A percentile compares a stretch with the other conserved stretches of the same genome.
These are phyloP conservation scores for Passerina amoena DNA, from an alignment of 2,113 vertebrate genomes.

Conservation along the genomic window DNA sequence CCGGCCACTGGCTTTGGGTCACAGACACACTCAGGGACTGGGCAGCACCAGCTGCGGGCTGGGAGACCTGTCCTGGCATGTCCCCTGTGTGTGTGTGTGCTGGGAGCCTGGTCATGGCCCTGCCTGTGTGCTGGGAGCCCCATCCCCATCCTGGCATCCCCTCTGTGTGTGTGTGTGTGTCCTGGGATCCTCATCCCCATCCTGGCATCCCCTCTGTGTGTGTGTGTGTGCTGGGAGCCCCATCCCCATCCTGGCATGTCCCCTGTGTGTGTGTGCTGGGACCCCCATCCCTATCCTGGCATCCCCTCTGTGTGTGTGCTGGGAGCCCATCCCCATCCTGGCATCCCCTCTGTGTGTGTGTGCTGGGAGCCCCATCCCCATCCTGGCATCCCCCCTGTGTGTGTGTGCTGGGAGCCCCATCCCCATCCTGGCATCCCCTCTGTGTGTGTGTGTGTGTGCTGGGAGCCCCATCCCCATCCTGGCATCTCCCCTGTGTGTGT, in stretches of 20 bases:
- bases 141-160: too few species aligned
- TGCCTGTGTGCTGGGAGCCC: neutral
- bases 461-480: neutral
- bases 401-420: neutral
- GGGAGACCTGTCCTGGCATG: neutral
- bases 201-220: neutral
- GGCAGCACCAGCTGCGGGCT: neutral
- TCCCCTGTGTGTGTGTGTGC: neutral
- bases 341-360: too few species aligned
- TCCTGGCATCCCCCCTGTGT: neutral
- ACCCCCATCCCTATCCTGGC: neutral
- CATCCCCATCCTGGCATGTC: too few species aligned
- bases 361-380: neutral
- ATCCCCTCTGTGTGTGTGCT: neutral
- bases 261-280: neutral
- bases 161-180: neutral
- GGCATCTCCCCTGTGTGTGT: neutral
- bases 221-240: neutral
- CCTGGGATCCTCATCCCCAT: neutral
- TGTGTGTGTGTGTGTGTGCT: neutral
- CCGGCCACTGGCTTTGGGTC: fast-evolving
- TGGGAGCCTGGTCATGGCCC: neutral
- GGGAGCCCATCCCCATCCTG: too few species aligned
- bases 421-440: too few species aligned
- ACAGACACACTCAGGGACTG: neutral